Evolutionary conservation across 30 jellyfish, hydroid and myxozoan species (phyloP), one percentile per base, ranked within the genome.

Genomic region (Turritopsis dohrnii): DNA sequence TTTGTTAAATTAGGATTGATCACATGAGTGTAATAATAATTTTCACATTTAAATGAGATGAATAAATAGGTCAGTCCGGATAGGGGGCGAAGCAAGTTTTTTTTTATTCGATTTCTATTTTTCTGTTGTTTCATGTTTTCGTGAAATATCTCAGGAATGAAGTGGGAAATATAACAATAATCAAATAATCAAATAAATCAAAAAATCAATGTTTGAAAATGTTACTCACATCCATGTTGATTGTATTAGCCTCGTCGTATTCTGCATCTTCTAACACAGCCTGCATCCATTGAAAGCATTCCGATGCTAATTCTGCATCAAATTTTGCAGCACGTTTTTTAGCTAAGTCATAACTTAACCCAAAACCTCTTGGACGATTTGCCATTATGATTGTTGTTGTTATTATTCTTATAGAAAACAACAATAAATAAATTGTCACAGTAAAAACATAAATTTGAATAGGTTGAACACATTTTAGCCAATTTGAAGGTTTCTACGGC

Each of bases 291-390:
- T 82, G 87, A 83, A 88, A 53, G 23, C 96, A 90, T 16, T 82
- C 86, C 52, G 66, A 73, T 29, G 93, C 96, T 77, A 82, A 69
- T 21, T 76, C 96, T 29, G 96, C 88, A 66, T 92, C 96, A 74
- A 87, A 92, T 53, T 88, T 92, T 25, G 52, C 95, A 19, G 77
- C 95, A 52, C 52, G 84, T 82, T 92, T 92, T 88, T 83, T 76
- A 72, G 86, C 95, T 52, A 87, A 85, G 71, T 92, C 97, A 9
- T 93, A 92, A 13, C 96, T 83, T 17, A 92, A 52, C 8, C 97
- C 97, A 79, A 76, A 92, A 13, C 97, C 97, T 89, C 81, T 74
- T 54, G 97, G 97, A 81, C 97, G 72, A 83, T 85, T 86, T 52
- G 97, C 97, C 99, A 94, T 94, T 74, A 84, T 82, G 1, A 18